Conservation (phyloP, 2,888 invertebrate species). For the Suillia variegata region DNA sequence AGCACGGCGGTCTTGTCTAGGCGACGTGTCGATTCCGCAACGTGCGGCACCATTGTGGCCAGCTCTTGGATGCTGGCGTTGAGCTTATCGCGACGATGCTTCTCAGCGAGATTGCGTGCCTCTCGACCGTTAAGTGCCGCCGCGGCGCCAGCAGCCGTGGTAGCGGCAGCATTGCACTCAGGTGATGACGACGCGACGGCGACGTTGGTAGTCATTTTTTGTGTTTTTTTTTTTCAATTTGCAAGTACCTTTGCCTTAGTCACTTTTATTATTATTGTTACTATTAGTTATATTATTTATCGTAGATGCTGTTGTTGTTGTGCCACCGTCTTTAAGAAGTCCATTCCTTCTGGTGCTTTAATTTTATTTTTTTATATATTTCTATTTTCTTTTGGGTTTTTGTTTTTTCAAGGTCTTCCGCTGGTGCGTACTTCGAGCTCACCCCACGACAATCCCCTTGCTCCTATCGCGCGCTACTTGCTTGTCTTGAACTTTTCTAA, state of each 20-base stretch:
- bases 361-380: neutral
- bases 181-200: neutral
- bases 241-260: too few species aligned
- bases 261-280: too few species aligned
- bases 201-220: neutral
- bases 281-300: too few species aligned
- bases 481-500: conserved; percentile 11
- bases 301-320: too few species aligned
- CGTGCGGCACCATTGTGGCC: conserved; percentile 80
- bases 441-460: conserved; percentile 12
- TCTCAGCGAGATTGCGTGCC: conserved; percentile 87
- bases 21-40: conserved; percentile 78
- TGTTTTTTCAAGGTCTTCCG: conserved; percentile 36
- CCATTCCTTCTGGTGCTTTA: too few species aligned
- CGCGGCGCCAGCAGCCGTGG: neutral
- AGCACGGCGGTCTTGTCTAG: conserved; percentile 91
- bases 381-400: neutral
- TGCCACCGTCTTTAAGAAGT: too few species aligned
- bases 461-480: conserved; percentile 8
- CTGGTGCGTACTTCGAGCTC: conserved; percentile 11
- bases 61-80: conserved; percentile 84
- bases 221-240: neutral
- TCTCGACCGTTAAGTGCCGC: conserved; percentile 69
- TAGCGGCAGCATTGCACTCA: neutral
- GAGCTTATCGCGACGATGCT: conserved; percentile 86